phyloP scores from a whole-genome alignment of 2,888 invertebrate genomes.

The Entomobrya multifasciata region DNA sequence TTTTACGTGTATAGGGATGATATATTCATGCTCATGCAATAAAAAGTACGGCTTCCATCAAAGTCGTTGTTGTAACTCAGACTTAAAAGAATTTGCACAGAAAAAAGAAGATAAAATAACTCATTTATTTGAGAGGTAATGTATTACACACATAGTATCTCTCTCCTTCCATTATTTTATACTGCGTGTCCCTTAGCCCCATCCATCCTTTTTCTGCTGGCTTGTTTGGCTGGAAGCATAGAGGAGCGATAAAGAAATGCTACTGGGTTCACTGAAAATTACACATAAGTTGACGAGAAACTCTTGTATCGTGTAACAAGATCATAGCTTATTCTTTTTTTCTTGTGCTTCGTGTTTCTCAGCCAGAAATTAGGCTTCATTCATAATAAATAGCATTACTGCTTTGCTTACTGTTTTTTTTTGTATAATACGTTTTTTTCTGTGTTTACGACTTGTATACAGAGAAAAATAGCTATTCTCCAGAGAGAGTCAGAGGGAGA shows the following conservation, averaged over 20 bases:
- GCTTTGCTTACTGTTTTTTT: no score
- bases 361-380: conserved; percentile 21
- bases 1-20: conserved; percentile 9
- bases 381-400: conserved; percentile 24
- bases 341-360: no score
- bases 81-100: neutral
- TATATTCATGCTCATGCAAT: neutral
- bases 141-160: neutral
- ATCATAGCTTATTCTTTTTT: no score
- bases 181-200: no score
- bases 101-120: neutral
- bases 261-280: conserved; percentile 18
- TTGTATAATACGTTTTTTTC: no score
- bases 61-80: neutral
- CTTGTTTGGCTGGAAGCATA: no score
- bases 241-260: neutral
- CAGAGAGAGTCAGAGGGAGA: neutral
- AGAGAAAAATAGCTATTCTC: conserved; percentile 1
- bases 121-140: neutral
- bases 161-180: no score
- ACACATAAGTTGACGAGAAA: neutral
- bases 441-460: no score
- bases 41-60: conserved; percentile 30
- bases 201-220: no score
- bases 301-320: neutral